Percentiles rank a stretch among this genome's conserved stretches.
phyloP scores from a whole-genome alignment of 2,888 invertebrate species.

The Leptopilina syphax region DNA sequence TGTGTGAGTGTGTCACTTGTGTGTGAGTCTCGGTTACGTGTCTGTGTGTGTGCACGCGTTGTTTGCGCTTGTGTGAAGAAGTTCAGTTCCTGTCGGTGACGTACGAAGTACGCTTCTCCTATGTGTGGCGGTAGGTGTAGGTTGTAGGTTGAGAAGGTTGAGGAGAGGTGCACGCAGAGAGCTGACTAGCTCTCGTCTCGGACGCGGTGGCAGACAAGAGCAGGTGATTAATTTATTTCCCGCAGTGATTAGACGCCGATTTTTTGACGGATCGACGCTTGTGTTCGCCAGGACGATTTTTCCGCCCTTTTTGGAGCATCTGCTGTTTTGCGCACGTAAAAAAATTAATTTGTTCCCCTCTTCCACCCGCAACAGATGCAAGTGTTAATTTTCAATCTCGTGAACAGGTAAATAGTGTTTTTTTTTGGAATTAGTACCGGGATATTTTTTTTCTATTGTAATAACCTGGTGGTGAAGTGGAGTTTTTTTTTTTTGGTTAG shows the following conservation, averaged over 20 bases:
- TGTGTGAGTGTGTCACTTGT: conserved; percentile 25
- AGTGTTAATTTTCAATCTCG: background rate
- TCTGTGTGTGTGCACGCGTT: conserved; percentile 18
- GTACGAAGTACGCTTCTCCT: conserved; percentile 44
- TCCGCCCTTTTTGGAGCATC: conserved; percentile 26
- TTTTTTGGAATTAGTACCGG: background rate
- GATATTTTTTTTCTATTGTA: background rate
- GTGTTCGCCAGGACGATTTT: conserved; percentile 31
- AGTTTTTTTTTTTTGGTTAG: conserved; percentile 17
- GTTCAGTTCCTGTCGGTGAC: conserved; percentile 35
- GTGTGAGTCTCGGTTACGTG: conserved; percentile 40
- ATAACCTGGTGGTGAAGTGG: background rate
- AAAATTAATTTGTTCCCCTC: conserved; percentile 18
- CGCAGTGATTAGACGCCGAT: conserved; percentile 20
- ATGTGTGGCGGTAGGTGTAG: conserved; percentile 56
- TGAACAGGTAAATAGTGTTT: background rate
- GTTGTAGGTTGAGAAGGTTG: conserved; percentile 66
- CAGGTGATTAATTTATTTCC: conserved; percentile 65
- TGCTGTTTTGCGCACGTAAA: conserved; percentile 42
- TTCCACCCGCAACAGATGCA: conserved; percentile 25
- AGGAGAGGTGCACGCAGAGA: conserved; percentile 61
- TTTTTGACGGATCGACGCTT: conserved; percentile 11
- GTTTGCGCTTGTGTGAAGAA: conserved; percentile 17
- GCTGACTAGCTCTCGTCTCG: conserved; percentile 55
- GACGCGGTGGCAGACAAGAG: conserved; percentile 63